Base-by-base conservation (phyloP, 2,888 invertebrate genomes). In the Tubiluchus corallicola region DNA sequence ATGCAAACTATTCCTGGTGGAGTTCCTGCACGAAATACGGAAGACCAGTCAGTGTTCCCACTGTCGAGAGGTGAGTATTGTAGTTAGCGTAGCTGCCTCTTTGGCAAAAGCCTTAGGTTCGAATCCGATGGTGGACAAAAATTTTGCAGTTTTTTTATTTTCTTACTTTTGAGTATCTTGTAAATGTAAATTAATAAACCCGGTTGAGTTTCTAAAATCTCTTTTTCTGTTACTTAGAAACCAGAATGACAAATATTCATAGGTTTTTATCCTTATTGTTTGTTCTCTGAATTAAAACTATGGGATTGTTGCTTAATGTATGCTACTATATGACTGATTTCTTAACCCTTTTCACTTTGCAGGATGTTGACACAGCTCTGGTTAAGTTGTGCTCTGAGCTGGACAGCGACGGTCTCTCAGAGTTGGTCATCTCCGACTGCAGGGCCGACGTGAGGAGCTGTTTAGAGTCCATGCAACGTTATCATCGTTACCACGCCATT, bases 351-450 rank as follows among this genome's bases (percentile, higher is more conserved):
- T n/a, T n/a, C n/a, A n/a, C 42, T 44, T 53, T 54, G 3, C 53
- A 68, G 66, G 67, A 66, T 49, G 53, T 66, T 2, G 65, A 68
- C 52, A 62, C 62, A 17, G 67, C 66, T 16, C 52, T 68, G 38
- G 47, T 68, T 41, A 68, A 67, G 48, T 53, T 68, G 3, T 64
- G 64, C 51, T 62, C 65, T 15, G 63, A 65, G 47, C 50, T 53
- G 3, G 54, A 59, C 43, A 57, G 59, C 1, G 52, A 58, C n/a
- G 56, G 61, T 42, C 29, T 29, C 9, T 29, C 9, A 9, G n/a
- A 29, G 29, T 54, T 66, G 43, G 48, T 57, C 4, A 51, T 58
- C 17, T 52, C 53, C 18, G 57, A 57, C 37, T 55, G 56, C 13
- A 54, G 55, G 38, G 59, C 58, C 51, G 65, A 68, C 47, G 53